Evolutionary conservation across 2,888 invertebrate genomes (phyloP).

Genomic region (Copidosoma aretas): DNA sequence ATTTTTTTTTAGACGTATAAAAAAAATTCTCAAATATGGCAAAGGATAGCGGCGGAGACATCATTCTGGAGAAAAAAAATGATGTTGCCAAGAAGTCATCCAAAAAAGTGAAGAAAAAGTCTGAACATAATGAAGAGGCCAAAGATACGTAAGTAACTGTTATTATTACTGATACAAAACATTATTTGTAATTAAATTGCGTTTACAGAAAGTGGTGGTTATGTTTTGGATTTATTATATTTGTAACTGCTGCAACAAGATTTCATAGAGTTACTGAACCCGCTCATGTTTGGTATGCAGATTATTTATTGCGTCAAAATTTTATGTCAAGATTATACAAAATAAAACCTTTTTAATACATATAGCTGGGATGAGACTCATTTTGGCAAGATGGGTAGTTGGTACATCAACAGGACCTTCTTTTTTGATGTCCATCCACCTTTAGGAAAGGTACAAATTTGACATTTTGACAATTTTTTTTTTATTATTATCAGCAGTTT

Average conservation of each 20-base stretch:
- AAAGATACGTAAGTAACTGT: constrained; percentile 25
- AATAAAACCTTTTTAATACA: constrained; percentile 43
- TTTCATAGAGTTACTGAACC: constrained; percentile 91
- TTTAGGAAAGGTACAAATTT: constrained; percentile 80
- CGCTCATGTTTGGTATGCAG: constrained; percentile 90
- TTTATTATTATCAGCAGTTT: constrained; percentile 2
- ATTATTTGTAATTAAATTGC: not conserved
- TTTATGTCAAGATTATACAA: not conserved
- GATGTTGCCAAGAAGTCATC: constrained; percentile 11
- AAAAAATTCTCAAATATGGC: constrained; percentile 14
- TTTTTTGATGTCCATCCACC: constrained; percentile 99
- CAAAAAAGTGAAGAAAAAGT: not conserved
- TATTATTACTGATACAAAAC: not conserved
- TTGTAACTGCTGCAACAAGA: constrained; percentile 76
- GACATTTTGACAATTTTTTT: not conserved
- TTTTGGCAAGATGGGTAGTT: constrained; percentile 98
- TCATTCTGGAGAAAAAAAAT: constrained; percentile 1
- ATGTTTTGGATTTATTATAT: constrained; percentile 70
- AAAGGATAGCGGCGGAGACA: not conserved
- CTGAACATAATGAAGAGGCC: not conserved
- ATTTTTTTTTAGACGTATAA: no score
- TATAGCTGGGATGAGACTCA: constrained; percentile 97
- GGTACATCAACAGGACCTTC: constrained; percentile 96
- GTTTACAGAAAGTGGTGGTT: constrained; percentile 70
- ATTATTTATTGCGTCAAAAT: not conserved